Conservation (phyloP, 2,113 vertebrate genomes). For the Barbus barbus region DNA sequence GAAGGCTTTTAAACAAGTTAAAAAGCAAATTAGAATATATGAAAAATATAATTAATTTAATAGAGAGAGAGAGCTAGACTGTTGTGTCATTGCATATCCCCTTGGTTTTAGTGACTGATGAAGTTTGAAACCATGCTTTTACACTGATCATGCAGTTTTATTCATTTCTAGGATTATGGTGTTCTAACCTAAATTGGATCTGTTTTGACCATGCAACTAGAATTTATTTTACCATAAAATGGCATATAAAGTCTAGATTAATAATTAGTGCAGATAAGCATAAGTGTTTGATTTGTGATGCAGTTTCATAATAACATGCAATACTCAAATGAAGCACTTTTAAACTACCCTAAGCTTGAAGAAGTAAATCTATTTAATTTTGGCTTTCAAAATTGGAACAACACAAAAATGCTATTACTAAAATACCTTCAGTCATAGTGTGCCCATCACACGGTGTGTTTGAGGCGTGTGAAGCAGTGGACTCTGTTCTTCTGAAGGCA, state of each 20-base stretch:
- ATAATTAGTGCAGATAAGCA: no score
- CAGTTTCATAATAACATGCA: background rate
- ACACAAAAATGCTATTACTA: background rate
- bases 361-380: background rate
- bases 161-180: background rate
- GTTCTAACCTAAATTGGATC: background rate
- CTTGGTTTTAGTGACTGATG: background rate
- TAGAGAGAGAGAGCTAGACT: background rate
- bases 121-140: background rate
- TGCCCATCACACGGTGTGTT: no score
- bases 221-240: background rate
- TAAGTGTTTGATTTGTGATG: background rate
- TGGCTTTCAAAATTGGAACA: background rate
- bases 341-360: background rate
- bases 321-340: background rate
- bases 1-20: no score
- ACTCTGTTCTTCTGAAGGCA: background rate
- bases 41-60: background rate
- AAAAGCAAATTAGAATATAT: no score
- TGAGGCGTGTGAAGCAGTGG: no score
- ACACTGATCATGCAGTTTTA: background rate
- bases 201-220: background rate
- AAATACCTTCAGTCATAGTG: background rate
- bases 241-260: background rate
- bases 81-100: background rate